Evolutionary conservation across 2,888 invertebrate species (phyloP).

Genomic region (Lydus trimaculatus): DNA sequence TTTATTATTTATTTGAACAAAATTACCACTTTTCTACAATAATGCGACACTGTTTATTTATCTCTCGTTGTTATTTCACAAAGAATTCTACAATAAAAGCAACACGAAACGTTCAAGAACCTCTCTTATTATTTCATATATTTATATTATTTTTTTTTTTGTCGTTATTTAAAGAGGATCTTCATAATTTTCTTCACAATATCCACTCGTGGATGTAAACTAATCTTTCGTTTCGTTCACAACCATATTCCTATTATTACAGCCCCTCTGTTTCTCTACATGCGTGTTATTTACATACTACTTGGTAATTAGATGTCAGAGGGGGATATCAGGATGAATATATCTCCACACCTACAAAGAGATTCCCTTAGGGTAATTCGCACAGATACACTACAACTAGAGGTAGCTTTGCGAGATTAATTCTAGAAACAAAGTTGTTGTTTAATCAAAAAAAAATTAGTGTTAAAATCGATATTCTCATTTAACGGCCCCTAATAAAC

Average conservation of each 20-base stretch:
- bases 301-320: constrained; percentile 14
- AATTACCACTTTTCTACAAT: too few relatives aligned
- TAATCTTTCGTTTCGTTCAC: background rate
- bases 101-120: background rate
- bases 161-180: background rate
- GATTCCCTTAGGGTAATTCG: background rate
- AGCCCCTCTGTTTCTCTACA: background rate
- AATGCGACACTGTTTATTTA: too few relatives aligned
- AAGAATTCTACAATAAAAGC: background rate
- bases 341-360: constrained; percentile 9
- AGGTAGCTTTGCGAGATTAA: background rate
- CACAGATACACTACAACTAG: constrained; percentile 1
- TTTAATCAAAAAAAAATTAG: background rate
- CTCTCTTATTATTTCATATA: constrained; percentile 12
- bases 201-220: constrained; percentile 6
- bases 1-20: too few relatives aligned
- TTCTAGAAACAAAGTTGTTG: background rate
- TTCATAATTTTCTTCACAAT: constrained; percentile 1
- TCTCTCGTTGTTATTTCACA: background rate
- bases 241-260: background rate
- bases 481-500: too few relatives aligned
- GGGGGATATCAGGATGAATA: background rate
- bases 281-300: constrained; percentile 14
- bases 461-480: background rate
- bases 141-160: constrained; percentile 11